A percentile compares a stretch with the other conserved stretches of the same genome.
Evolutionary conservation across 2,888 invertebrate species (phyloP).

Genomic region (Parasteatoda lunata): DNA sequence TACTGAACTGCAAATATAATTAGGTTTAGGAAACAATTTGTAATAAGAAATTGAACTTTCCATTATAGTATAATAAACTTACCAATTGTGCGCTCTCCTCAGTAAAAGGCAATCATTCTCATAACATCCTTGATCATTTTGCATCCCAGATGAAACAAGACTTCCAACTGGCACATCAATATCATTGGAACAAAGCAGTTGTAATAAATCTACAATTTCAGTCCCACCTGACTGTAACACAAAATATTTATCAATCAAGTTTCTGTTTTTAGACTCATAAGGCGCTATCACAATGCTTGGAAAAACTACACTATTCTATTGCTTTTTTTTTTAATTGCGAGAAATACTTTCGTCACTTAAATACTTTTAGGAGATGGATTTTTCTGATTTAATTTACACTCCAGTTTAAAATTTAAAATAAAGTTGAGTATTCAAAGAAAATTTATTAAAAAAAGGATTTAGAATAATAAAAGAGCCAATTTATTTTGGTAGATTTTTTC

Average conservation of each 20-base stretch:
- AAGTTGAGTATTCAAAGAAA: too few species aligned
- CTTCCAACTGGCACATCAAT: constrained; percentile 94
- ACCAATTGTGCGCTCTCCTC: constrained; percentile 91
- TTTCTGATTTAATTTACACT: too few species aligned
- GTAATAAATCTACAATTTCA: constrained; percentile 92
- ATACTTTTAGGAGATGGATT: too few species aligned
- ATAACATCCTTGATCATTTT: constrained; percentile 94
- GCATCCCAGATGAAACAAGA: constrained; percentile 97
- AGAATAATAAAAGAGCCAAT: too few species aligned
- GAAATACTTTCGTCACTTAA: too few species aligned
- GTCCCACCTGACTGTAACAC: constrained; percentile 83
- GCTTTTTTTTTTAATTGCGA: background rate
- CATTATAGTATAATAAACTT: constrained; percentile 46
- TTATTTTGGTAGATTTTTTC: too few species aligned
- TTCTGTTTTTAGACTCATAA: background rate
- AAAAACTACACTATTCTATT: background rate
- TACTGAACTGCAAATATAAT: too few species aligned
- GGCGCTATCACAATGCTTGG: too few species aligned
- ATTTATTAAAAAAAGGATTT: too few species aligned
- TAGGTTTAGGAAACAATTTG: too few species aligned
- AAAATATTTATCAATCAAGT: background rate
- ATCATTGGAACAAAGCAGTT: constrained; percentile 95
- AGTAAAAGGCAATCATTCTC: constrained; percentile 98
- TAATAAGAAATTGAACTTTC: too few species aligned
- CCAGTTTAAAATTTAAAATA: too few species aligned